Base-by-base conservation (phyloP, 1,140 invertebrate genomes). In the Diorhabda carinulata region DNA sequence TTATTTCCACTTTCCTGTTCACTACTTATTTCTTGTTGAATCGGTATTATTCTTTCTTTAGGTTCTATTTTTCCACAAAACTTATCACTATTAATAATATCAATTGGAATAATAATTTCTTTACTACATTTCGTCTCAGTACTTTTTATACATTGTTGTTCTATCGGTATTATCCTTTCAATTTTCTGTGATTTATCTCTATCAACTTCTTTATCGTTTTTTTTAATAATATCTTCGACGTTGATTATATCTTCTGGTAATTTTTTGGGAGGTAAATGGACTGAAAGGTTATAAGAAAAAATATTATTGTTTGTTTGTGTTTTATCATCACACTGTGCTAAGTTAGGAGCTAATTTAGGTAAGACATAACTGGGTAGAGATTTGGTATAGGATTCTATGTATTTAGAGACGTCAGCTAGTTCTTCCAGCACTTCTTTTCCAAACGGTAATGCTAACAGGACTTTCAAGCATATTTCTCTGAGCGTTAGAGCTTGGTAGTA, bases 341-440 rank as follows among this genome's bases (percentile, higher is more conserved):
- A 43, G 43, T 70, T 69, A 66, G 71, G 64, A 43, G 52, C 59
- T 40, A 68, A 10, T 57, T 64, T 63, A n/a, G 67, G 60, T 41
- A 68, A 59, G 7, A 66, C 10, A 8, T 63, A 59, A 64, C 68
- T 70, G 57, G 67, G 70, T 52, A 74, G 52, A 44, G 69, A 62
- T 44, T 61, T 72, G 43, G 73, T 72, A 43, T 59, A 69, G 41
- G 69, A 47, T 72, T 74, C 79, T 43, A 90, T 84, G 68, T 84
- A 84, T 72, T 87, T 81, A n/a, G 88, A 87, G 10, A 88, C 86
- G 3, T 83, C 83, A 5, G 87, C 87, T 69, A 92, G 77, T 78
- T 90, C 87, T 79, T 88, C 85, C 68, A 91, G 81, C 67, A 91
- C 84, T 69, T 86, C 84, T 6, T 83, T 76, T 42, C 90, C 90